Percentiles rank a stretch among this genome's conserved stretches.
Conservation (phyloP, 2,888 invertebrate genomes). For the Coronaproctus castanopsis region DNA sequence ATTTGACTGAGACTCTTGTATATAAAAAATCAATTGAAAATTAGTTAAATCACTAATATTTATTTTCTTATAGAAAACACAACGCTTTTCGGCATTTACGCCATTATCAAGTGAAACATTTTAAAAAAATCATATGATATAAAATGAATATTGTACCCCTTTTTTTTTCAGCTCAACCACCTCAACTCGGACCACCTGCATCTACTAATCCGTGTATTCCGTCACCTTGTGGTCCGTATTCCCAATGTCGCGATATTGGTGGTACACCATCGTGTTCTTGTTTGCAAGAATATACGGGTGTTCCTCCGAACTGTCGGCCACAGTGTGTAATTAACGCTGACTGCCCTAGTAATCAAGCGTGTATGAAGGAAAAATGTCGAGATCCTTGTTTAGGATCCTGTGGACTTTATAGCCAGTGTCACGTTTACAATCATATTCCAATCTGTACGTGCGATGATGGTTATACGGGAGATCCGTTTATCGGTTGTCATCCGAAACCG, state of each 20-base stretch:
- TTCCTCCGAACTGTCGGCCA: slow-evolving; percentile 32
- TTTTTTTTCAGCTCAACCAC: slow-evolving; percentile 27
- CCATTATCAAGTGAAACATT: too few relatives aligned
- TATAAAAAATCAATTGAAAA: too few relatives aligned
- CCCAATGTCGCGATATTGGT: slow-evolving; percentile 39
- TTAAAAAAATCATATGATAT: too few relatives aligned
- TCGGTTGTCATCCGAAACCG: slow-evolving; percentile 38
- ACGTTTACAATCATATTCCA: slow-evolving; percentile 54
- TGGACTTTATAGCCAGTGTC: slow-evolving; percentile 51
- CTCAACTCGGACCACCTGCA: slow-evolving; percentile 26
- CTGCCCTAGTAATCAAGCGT: slow-evolving; percentile 30
- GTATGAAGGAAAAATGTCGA: slow-evolving; percentile 30
- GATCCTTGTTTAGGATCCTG: slow-evolving; percentile 40
- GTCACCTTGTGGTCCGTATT: slow-evolving; percentile 52
- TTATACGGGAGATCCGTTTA: slow-evolving; percentile 55
- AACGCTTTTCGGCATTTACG: too few relatives aligned
- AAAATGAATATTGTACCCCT: too few relatives aligned
- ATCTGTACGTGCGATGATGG: slow-evolving; percentile 52
- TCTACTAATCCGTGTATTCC: slow-evolving; percentile 41
- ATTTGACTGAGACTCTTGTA: too few relatives aligned
- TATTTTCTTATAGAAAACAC: too few relatives aligned
- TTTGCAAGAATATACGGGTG: slow-evolving; percentile 41
- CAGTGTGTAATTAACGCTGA: slow-evolving; percentile 29
- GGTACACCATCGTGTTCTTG: slow-evolving; percentile 49
- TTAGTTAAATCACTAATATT: too few relatives aligned